These are phyloP conservation scores for Hippopotamyrus pictus DNA, from an alignment of 2,797 vertebrate genomes.

Conservation along the genomic window DNA sequence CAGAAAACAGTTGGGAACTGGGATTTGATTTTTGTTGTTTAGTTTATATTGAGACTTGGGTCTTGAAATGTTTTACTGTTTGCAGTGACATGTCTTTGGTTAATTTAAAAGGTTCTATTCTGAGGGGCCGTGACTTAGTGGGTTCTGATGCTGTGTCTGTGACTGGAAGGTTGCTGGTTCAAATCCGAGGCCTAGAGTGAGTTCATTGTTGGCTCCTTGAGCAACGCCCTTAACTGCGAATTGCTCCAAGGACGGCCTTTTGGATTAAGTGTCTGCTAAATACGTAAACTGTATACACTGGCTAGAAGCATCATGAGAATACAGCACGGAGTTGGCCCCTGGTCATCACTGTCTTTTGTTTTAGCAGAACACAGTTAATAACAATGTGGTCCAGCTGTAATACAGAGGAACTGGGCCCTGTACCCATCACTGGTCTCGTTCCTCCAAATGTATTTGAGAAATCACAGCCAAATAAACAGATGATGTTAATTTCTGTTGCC, in stretches of 20 bases:
- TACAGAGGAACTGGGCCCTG: not conserved
- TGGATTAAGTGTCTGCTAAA: not conserved
- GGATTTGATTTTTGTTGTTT: not conserved
- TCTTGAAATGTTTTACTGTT: not conserved
- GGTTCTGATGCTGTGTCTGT: not conserved
- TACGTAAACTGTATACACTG: not conserved
- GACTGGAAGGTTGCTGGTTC: not conserved
- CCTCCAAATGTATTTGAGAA: not conserved
- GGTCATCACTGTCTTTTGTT: not conserved
- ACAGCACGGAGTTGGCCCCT: not conserved
- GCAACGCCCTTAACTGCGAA: not conserved
- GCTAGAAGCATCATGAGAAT: not conserved
- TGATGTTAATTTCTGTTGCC: not conserved
- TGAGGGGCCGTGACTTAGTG: not conserved
- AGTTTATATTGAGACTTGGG: not conserved
- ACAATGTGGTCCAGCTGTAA: not conserved
- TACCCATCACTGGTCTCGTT: not conserved
- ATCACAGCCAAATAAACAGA: not conserved
- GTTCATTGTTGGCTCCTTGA: not conserved
- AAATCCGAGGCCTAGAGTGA: not conserved
- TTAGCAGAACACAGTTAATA: not conserved
- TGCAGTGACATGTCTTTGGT: not conserved
- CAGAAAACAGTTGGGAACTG: not conserved
- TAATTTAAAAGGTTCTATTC: not conserved
- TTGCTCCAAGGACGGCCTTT: not conserved